These are phyloP conservation scores for Mugil cephalus DNA, from an alignment of 2,113 vertebrate genomes.

Conservation along the genomic window DNA sequence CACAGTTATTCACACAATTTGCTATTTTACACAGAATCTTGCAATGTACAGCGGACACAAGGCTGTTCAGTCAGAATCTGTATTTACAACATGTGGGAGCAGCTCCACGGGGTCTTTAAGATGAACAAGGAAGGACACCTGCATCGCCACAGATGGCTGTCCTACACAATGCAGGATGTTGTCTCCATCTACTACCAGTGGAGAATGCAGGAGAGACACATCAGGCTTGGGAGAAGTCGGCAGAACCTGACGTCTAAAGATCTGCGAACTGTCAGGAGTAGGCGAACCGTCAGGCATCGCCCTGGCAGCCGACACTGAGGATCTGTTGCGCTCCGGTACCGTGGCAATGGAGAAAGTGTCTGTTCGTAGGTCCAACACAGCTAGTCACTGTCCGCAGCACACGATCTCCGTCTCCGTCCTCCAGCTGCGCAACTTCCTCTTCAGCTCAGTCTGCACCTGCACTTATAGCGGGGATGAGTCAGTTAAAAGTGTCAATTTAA, in stretches of 20 bases:
- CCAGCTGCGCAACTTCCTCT: constrained; percentile 85
- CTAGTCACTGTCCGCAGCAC: constrained; percentile 83
- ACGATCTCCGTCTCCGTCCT: constrained; percentile 69
- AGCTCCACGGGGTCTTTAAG: constrained; percentile 69
- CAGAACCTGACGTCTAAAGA: constrained; percentile 21
- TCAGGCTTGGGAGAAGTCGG: not conserved
- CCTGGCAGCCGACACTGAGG: constrained; percentile 21
- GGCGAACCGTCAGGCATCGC: constrained; percentile 35
- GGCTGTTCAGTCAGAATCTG: constrained; percentile 58
- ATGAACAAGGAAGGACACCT: constrained; percentile 68
- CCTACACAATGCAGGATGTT: not conserved
- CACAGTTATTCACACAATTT: constrained; percentile 2
- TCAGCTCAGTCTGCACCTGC: constrained; percentile 87
- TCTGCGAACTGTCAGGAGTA: constrained; percentile 29
- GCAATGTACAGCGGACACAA: constrained; percentile 2
- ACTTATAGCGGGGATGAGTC: constrained; percentile 2
- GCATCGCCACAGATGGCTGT: constrained; percentile 39
- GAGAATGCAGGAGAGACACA: constrained; percentile 27
- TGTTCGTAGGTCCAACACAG: constrained; percentile 32
- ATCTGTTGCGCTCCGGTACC: constrained; percentile 52
- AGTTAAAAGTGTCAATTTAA: not conserved
- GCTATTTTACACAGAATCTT: not conserved
- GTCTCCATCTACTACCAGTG: constrained; percentile 12
- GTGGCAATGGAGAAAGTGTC: constrained; percentile 64
- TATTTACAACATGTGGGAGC: constrained; percentile 67